These are phyloP conservation scores for Macrotus californicus DNA, from an alignment of 2,113 vertebrate species.

Conservation along the genomic window DNA sequence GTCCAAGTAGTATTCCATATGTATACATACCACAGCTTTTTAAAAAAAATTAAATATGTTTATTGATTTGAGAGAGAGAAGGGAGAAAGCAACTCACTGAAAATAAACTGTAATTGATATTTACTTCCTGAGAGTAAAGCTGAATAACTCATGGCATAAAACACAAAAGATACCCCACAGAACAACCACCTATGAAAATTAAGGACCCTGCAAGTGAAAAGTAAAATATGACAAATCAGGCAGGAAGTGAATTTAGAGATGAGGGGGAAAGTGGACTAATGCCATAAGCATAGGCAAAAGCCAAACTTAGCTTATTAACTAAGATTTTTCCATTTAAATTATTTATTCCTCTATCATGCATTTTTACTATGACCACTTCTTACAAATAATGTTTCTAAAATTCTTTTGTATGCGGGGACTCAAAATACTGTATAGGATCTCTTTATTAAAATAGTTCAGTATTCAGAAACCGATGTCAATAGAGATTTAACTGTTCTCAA, in stretches of 20 bases:
- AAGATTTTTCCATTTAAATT: background rate
- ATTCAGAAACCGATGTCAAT: background rate
- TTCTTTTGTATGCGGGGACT: background rate
- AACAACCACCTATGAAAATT: background rate
- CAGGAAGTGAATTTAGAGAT: background rate
- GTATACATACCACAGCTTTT: background rate
- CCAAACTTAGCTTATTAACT: background rate
- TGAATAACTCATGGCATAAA: background rate
- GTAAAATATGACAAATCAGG: background rate
- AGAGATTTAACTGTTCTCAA: background rate
- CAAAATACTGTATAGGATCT: background rate
- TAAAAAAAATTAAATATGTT: too few species aligned
- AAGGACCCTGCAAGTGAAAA: background rate
- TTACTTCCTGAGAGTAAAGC: background rate
- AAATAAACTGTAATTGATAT: background rate
- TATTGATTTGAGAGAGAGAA: too few species aligned
- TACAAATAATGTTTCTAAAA: background rate
- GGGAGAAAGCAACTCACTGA: background rate
- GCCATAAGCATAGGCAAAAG: background rate
- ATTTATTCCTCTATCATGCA: background rate
- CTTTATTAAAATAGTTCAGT: background rate
- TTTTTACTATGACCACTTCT: conserved; percentile 1
- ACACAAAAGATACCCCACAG: background rate
- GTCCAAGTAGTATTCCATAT: background rate
- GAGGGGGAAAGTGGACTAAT: background rate